Percentiles rank a stretch among this genome's conserved stretches.
Conservation (phyloP, 2,888 invertebrate species). For the Napeogenes inachia region DNA sequence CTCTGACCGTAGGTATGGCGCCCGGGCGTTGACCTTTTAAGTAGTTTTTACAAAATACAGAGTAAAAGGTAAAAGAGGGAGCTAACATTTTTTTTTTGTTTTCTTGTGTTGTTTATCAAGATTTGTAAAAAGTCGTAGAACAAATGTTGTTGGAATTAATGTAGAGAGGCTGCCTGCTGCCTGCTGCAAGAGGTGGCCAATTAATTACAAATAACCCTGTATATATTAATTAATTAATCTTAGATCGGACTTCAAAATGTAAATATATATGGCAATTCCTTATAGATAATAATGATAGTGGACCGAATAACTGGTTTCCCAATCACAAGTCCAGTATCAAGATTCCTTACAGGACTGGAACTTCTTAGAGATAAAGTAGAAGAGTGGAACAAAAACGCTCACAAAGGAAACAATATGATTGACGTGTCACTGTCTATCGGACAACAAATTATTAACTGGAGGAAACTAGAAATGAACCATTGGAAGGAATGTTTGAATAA, state of each 20-base stretch:
- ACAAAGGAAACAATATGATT: constrained; percentile 88
- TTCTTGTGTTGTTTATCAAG: too few relatives aligned
- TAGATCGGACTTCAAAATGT: too few relatives aligned
- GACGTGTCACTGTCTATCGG: constrained; percentile 85
- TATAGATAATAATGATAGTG: constrained; percentile 81
- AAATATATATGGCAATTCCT: constrained; percentile 22
- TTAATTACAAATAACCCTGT: background rate
- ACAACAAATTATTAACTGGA: constrained; percentile 91
- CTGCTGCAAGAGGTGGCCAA: too few relatives aligned
- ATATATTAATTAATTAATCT: background rate
- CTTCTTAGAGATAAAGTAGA: constrained; percentile 89
- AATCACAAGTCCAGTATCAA: constrained; percentile 88
- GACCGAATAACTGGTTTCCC: constrained; percentile 83
- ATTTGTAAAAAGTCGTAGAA: too few relatives aligned
- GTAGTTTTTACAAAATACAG: too few relatives aligned
- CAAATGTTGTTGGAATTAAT: too few relatives aligned
- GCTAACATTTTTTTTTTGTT: too few relatives aligned
- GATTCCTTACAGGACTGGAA: constrained; percentile 94
- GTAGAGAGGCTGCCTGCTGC: too few relatives aligned
- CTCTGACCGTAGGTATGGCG: too few relatives aligned
- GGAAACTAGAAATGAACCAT: constrained; percentile 90
- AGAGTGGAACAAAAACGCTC: constrained; percentile 96
- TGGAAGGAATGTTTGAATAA: constrained; percentile 91
- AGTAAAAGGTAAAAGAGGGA: too few relatives aligned
- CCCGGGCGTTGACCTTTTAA: too few relatives aligned